Evolutionary conservation across 2,888 invertebrate species (phyloP).

Genomic region (Tethea ocularis): DNA sequence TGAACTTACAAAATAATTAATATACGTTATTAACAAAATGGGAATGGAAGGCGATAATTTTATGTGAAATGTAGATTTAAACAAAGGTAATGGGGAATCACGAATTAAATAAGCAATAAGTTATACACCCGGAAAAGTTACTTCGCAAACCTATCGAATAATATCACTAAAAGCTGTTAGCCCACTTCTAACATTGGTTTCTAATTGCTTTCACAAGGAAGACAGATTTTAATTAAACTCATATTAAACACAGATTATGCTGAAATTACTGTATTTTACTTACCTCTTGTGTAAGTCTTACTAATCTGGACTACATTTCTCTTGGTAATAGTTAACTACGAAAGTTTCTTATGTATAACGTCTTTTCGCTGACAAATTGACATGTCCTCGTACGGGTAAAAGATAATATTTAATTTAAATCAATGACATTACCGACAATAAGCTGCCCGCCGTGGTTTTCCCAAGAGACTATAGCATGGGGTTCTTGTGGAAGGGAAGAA

Average conservation of each 20-base stretch:
- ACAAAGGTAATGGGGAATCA: neutral
- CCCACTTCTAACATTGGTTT: neutral
- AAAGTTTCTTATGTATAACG: too few species aligned
- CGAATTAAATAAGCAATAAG: neutral
- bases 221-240: neutral
- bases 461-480: too few species aligned
- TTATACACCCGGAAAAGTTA: neutral
- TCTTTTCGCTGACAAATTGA: too few species aligned
- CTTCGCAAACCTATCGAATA: conserved; percentile 1
- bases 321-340: too few species aligned
- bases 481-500: too few species aligned
- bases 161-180: neutral
- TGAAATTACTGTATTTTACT: neutral
- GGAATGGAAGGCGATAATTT: neutral
- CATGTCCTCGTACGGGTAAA: too few species aligned
- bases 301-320: too few species aligned
- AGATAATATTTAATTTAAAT: too few species aligned
- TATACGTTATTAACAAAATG: neutral
- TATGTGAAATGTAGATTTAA: neutral
- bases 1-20: too few species aligned
- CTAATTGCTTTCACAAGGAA: conserved; percentile 3
- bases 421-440: too few species aligned
- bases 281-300: too few species aligned
- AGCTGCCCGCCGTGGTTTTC: too few species aligned
- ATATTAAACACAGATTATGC: neutral